These are phyloP conservation scores for Falco cherrug DNA, from an alignment of 2,797 vertebrate species.

Conservation along the genomic window DNA sequence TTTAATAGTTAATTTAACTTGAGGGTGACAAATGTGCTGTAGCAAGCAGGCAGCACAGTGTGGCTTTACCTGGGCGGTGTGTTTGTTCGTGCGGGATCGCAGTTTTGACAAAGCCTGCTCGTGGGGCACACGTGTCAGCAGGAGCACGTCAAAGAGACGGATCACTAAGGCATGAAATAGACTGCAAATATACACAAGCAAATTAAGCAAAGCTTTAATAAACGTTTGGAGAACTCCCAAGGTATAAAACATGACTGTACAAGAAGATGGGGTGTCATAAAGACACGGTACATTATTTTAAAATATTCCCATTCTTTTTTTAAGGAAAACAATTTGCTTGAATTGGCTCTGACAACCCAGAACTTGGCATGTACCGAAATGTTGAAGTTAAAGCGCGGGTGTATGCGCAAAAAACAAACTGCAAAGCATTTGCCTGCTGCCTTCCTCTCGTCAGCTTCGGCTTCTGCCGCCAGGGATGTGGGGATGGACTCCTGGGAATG, in stretches of 20 bases:
- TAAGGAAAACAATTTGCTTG: neutral
- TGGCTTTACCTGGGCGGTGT: neutral
- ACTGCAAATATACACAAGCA: neutral
- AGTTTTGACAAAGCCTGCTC: neutral
- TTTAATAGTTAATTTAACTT: neutral
- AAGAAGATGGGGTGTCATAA: neutral
- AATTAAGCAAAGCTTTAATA: neutral
- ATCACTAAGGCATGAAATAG: neutral
- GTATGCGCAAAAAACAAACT: neutral
- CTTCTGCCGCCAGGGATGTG: accelerated
- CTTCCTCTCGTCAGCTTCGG: neutral
- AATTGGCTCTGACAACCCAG: neutral
- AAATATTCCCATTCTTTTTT: neutral
- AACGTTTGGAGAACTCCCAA: neutral
- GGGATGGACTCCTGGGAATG: neutral
- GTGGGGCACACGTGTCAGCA: accelerated
- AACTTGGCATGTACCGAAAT: neutral
- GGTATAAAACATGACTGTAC: neutral
- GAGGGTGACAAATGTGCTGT: neutral
- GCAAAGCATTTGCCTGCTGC: neutral
- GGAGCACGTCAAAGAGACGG: neutral
- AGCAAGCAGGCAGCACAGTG: neutral
- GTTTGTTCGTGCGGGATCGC: neutral
- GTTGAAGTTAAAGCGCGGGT: neutral
- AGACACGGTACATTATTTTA: neutral